Evolutionary conservation across 1,140 invertebrate genomes (phyloP), one percentile per base, ranked within the genome.

Genomic region (Leptinotarsa lineolata): DNA sequence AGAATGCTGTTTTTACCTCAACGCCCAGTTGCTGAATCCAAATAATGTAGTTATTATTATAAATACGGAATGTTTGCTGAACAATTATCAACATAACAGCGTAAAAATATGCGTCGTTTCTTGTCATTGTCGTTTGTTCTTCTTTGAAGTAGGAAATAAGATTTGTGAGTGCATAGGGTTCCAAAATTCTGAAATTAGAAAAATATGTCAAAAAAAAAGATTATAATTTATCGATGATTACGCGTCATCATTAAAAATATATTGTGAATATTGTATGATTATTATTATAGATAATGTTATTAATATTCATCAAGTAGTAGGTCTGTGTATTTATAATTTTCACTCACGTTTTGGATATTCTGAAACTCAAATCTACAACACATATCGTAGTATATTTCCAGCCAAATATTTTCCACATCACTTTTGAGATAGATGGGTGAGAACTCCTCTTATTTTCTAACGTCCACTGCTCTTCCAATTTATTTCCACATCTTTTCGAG

Each of bases 1-100:
- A 92, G 82, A 92, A 91, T 1, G 93, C 91, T 45, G 95, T 88
- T 73, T 93, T 87, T 74, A 94, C 89, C 84, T 94, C 91, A 90
- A 95, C 92, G 44, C 93, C 94, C 77, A 92, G 86, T 77, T 92
- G 91, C 74, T 90, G 85, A 24, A 82, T 86, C 63, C 86, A 89
- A 83, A 95, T 90, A 86, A 95, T 92, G 79, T 93, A 94, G 12
- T 92, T 91, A 86, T 97, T 94, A 65, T n/a, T 60, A 30, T 71
- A 78, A 22, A 78, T 71, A 39, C 58, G 73, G n/a, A 64, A 71
- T 5, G 61, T 48, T 13, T 74, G 13, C 20, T 70, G 76, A 4
- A 76, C 39, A 8, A 18, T 39, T 20, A 78, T 18, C 0, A 76
- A 67, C 18, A 67, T 45, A 3, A 45, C 70, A 11, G 58, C 73